Evolutionary conservation across 2,888 invertebrate genomes (phyloP), one percentile per base, ranked within the genome.

Genomic region (Nemotelus nigrinus): DNA sequence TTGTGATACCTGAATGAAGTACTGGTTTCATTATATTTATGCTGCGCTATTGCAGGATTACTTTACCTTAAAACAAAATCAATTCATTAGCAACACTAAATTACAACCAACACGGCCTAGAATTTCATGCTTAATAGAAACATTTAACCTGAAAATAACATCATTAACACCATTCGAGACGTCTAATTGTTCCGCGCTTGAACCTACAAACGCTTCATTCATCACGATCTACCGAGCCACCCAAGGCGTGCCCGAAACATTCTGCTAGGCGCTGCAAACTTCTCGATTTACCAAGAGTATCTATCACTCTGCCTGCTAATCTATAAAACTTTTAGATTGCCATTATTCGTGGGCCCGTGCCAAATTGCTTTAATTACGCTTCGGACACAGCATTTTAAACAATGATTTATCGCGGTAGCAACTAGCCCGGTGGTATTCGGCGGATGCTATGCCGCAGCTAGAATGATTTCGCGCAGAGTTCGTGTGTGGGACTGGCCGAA

Each of bases 341-440:
- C n/a, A 4, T 60, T 25, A 25, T 39, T 39, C 41, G 60, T 3
- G 41, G 60, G 60, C 41, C 60, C 60, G 60, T 60, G 60, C 60
- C 60, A 41, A 60, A 60, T 60, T n/a, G 41, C 60, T 39, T 60
- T 60, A 60, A 60, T 60, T 60, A 60, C 60, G 60, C 60, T 60
- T 60, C 41, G 60, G 41, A 43, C 60, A 7, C 60, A 4, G 25
- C 39, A 60, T 10, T 7, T 25, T 3, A 4, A 60, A 25, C 60
- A 25, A 60, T 60, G 60, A 60, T 60, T 60, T 60, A 60, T 60
- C 25, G 39, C 7, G 2, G 60, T 7, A 39, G 60, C 41, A 60
- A 41, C 60, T 7, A 60, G 41, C 41, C 41, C 41, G 60, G 7
- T 7, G 41, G 41, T 41, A 7, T 60, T 60, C 7, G 41, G 41